Evolutionary conservation across 2,888 invertebrate genomes (phyloP).

Genomic region (Phytoseiulus persimilis): DNA sequence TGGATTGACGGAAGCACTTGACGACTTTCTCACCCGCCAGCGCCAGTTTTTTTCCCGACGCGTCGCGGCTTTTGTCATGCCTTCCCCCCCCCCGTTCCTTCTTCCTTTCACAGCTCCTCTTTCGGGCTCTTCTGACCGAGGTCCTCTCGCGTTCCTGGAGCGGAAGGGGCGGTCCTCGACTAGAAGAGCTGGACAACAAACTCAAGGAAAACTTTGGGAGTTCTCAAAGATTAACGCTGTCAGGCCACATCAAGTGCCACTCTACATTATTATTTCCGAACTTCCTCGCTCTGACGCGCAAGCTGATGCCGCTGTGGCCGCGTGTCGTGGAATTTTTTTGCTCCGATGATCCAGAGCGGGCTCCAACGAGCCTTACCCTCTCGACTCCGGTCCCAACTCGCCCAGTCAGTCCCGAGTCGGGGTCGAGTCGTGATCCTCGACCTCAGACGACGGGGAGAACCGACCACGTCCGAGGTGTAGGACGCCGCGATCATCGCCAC

Average conservation of each 20-base stretch:
- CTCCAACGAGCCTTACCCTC: neutral
- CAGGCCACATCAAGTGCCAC: neutral
- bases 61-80: too few species aligned
- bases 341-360: neutral
- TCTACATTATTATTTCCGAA: neutral
- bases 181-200: neutral
- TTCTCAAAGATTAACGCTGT: neutral
- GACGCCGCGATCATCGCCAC: too few species aligned
- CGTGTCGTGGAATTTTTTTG: neutral
- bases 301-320: neutral
- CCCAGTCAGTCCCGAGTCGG: neutral
- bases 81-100: too few species aligned
- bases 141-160: neutral
- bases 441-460: neutral
- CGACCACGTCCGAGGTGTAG: neutral
- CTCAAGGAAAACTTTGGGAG: neutral
- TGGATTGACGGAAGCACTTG: neutral
- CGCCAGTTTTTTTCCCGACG: neutral
- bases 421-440: neutral
- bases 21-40: neutral
- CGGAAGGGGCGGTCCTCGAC: neutral
- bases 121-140: neutral
- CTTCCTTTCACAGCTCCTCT: neutral
- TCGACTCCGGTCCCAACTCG: neutral
- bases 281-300: neutral